A percentile compares a stretch with the other conserved stretches of the same genome.
Evolutionary conservation across 1,140 invertebrate species (phyloP).

Genomic region (Hyles euphorbiae): DNA sequence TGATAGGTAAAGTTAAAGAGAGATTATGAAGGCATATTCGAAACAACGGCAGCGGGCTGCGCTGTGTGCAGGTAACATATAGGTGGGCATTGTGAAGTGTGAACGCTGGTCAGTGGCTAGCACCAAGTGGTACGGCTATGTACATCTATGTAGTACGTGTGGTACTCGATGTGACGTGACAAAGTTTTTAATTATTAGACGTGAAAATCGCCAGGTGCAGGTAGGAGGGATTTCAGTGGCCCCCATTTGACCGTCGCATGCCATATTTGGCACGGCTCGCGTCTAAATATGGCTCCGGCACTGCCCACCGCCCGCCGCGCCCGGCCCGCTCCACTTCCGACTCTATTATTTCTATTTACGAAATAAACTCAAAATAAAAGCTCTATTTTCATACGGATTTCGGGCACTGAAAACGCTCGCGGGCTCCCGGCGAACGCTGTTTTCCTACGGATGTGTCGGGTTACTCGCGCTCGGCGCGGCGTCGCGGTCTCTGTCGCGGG

Average conservation of each 20-base stretch:
- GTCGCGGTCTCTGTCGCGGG: slow-evolving; percentile 38
- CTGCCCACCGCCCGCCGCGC: slow-evolving; percentile 75
- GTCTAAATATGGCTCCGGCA: slow-evolving; percentile 85
- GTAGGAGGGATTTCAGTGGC: slow-evolving; percentile 81
- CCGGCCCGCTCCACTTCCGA: slow-evolving; percentile 71
- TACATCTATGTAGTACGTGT: slow-evolving; percentile 20
- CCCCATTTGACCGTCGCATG: slow-evolving; percentile 82
- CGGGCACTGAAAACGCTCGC: slow-evolving; percentile 65
- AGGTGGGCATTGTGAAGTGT: too few species aligned
- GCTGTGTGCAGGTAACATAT: too few species aligned
- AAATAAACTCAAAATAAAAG: slow-evolving; percentile 74
- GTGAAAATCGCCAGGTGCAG: slow-evolving; percentile 72
- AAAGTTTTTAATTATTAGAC: slow-evolving; percentile 73
- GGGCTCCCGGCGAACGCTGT: slow-evolving; percentile 50
- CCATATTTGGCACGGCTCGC: slow-evolving; percentile 83
- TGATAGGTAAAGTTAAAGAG: too few species aligned
- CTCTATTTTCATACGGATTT: slow-evolving; percentile 73
- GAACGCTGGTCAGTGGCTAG: neutral
- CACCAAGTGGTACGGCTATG: neutral
- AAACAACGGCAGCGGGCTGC: too few species aligned
- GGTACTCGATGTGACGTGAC: slow-evolving; percentile 63
- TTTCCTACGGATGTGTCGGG: slow-evolving; percentile 71
- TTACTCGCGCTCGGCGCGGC: slow-evolving; percentile 42
- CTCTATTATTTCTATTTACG: slow-evolving; percentile 75
- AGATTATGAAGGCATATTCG: too few species aligned